Evolutionary conservation across 1,140 invertebrate species (phyloP).

Genomic region (Heliconius nattereri): DNA sequence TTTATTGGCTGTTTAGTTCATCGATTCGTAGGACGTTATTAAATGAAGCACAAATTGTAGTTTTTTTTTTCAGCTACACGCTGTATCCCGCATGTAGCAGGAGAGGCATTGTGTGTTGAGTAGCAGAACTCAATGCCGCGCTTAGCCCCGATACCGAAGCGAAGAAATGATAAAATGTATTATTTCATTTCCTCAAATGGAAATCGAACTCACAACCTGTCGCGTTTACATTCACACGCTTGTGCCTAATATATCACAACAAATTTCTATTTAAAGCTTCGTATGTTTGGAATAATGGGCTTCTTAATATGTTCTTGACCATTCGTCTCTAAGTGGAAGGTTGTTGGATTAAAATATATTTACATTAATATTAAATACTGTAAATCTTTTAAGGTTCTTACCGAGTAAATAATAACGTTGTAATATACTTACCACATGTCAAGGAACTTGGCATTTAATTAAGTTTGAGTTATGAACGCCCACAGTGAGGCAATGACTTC

Average conservation of each 20-base stretch:
- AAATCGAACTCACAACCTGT: too few species aligned
- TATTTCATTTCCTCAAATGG: too few species aligned
- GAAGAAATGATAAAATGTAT: too few species aligned
- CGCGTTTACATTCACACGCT: too few species aligned
- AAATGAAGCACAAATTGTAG: background rate
- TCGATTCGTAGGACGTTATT: background rate
- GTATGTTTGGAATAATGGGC: background rate
- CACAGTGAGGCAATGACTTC: conserved; percentile 63
- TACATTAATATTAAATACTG: background rate
- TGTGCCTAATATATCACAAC: background rate
- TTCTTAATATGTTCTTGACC: background rate
- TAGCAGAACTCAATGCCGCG: too few species aligned
- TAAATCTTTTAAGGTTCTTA: background rate
- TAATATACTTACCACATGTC: conserved; percentile 48
- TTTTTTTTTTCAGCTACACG: too few species aligned
- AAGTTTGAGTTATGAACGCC: conserved; percentile 72
- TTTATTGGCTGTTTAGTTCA: conserved; percentile 1
- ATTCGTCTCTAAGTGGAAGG: background rate
- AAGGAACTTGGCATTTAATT: conserved; percentile 73
- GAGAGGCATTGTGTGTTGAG: too few species aligned
- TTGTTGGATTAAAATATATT: background rate
- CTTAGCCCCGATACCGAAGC: too few species aligned
- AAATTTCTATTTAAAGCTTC: background rate
- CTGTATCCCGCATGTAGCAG: too few species aligned
- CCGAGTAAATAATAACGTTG: background rate